A percentile compares a stretch with the other conserved stretches of the same genome.
phyloP scores from a whole-genome alignment of 92 coral and sea anemone species.

The Palythoa heliodiscus region DNA sequence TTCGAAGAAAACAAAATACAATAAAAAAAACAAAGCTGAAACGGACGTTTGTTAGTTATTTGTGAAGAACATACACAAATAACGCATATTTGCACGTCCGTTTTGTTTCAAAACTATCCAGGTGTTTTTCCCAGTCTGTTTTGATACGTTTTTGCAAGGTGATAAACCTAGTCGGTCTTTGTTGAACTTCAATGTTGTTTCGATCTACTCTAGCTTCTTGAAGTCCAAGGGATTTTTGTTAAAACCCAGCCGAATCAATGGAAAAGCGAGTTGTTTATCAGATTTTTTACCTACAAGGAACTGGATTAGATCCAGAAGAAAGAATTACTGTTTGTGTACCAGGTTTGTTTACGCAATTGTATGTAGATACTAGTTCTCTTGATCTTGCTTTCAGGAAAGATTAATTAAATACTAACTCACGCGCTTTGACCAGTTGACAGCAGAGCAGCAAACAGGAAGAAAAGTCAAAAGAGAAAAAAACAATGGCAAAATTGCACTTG shows the following conservation, averaged over 20 bases:
- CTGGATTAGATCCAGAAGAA: slow-evolving; percentile 8
- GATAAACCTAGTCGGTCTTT: not conserved
- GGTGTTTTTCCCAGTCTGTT: not conserved
- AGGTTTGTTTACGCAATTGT: too few species aligned
- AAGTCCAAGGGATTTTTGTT: not conserved
- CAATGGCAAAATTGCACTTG: too few species aligned
- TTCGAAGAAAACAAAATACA: not conserved
- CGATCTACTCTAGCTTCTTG: not conserved
- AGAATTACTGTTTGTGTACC: too few species aligned
- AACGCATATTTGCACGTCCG: slow-evolving; percentile 3
- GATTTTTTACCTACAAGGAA: not conserved
- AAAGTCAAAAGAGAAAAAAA: too few species aligned
- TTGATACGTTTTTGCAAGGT: not conserved
- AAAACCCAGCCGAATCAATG: not conserved
- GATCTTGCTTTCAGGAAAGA: too few species aligned
- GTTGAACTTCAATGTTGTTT: not conserved
- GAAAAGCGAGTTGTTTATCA: not conserved
- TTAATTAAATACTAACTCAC: too few species aligned
- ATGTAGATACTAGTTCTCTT: too few species aligned
- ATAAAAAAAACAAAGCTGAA: not conserved
- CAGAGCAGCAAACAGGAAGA: too few species aligned
- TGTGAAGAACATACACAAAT: not conserved
- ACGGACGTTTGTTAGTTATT: slow-evolving; percentile 2
- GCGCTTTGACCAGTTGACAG: too few species aligned
- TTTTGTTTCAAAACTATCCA: not conserved